Evolutionary conservation across 2,113 vertebrate species (phyloP).

Genomic region (Hypomesus transpacificus): DNA sequence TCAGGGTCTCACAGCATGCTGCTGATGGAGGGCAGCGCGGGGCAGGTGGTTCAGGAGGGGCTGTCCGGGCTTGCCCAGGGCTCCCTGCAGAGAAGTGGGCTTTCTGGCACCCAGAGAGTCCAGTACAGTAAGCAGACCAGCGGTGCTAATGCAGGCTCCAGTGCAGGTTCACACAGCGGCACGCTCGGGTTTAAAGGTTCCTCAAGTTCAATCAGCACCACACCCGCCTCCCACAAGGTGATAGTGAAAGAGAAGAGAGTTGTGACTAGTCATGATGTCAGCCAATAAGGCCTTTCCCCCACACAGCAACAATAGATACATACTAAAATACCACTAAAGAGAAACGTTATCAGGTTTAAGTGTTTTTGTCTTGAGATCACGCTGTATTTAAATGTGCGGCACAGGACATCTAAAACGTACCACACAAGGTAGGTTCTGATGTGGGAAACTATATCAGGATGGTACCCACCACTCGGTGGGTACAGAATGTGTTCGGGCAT

Average conservation of each 20-base stretch:
- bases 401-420: too few species aligned
- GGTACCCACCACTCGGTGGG: not conserved
- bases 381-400: too few species aligned
- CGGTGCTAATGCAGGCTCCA: not conserved
- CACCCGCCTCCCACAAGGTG: slow-evolving; percentile 14
- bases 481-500: not conserved
- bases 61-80: slow-evolving; percentile 21
- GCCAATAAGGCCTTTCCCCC: not conserved
- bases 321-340: not conserved
- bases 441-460: too few species aligned
- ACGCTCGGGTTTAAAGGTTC: slow-evolving; percentile 6
- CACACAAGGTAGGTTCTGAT: too few species aligned
- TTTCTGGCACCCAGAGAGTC: slow-evolving; percentile 33
- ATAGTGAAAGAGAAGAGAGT: slow-evolving; percentile 38
- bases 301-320: not conserved
- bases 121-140: slow-evolving; percentile 22
- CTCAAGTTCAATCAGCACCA: not conserved
- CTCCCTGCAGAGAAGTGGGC: slow-evolving; percentile 9
- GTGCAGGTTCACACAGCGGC: slow-evolving; percentile 14
- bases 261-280: slow-evolving; percentile 26
- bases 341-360: too few species aligned
- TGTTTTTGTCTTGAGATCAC: too few species aligned
- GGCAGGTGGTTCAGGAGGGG: slow-evolving; percentile 24
- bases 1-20: slow-evolving; percentile 51
- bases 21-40: slow-evolving; percentile 33